Evolutionary conservation across 2,888 invertebrate species (phyloP), one percentile per base, ranked within the genome.

Genomic region (Pseudeuparius sepicola): DNA sequence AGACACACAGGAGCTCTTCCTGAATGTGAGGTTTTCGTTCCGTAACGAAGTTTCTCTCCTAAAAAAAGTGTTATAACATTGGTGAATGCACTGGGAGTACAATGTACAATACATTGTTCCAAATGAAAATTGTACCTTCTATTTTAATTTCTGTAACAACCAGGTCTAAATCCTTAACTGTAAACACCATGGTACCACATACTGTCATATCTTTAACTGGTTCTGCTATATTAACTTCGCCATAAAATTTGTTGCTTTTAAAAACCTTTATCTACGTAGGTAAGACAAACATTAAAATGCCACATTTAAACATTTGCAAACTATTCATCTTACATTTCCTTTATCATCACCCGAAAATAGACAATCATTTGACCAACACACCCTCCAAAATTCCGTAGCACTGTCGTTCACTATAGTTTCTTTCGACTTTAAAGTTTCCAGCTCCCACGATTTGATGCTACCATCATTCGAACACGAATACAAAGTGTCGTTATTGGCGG

Each of bases 401-500:
- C 57, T 40, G 17, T 53, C 49, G 26, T 47, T 43, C 3, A 51
- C 25, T 6, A 65, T 38, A 1, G 52, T 54, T 34, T 46, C 49
- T 44, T 60, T 62, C 17, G 49, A 48, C 37, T 57, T 47, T n/a
- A 61, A 49, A 2, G 64, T 69, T 4, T 64, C 58, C 5, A 66
- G 49, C 11, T 66, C 61, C 73, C 75, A 78, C 2, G 70, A 62
- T 48, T 67, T 68, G 13, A 78, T 64, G 4, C 69, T 71, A 3
- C 73, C 73, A 46, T 78, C 79, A 41, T 74, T 75, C 2, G 77
- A 77, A 24, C 73, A 66, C 1, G 78, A 72, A 54, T 71, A 78
- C 3, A 70, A 47, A 4, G 69, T 64, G 16, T 66, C 64, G 11
- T 65, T 64, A 11, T 60, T 62, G 1, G 69, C 67, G n/a, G 72